Percentiles rank a stretch among this genome's conserved stretches.
These are phyloP conservation scores for Bombus consobrinus DNA, from an alignment of 1,140 invertebrate species.

Conservation along the genomic window DNA sequence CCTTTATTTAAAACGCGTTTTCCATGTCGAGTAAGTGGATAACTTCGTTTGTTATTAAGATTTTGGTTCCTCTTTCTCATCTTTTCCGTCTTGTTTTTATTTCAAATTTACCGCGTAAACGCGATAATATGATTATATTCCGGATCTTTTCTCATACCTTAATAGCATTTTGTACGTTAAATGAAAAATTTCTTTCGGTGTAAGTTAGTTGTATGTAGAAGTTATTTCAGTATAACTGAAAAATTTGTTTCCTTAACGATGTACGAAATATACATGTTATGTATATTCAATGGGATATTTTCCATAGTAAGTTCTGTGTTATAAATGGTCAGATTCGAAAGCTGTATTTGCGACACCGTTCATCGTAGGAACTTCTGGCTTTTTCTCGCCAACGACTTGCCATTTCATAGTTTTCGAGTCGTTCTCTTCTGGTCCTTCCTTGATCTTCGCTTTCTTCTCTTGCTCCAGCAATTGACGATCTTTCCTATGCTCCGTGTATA, in stretches of 20 bases:
- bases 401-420: constrained; percentile 32
- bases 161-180: neutral
- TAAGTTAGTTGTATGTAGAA: neutral
- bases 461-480: constrained; percentile 71
- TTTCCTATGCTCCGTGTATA: constrained; percentile 84
- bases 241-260: neutral
- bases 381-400: constrained; percentile 48
- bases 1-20: constrained; percentile 24
- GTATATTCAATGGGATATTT: neutral
- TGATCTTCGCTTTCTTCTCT: constrained; percentile 62
- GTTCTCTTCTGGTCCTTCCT: constrained; percentile 40
- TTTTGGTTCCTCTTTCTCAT: neutral
- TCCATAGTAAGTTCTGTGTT: constrained; percentile 16
- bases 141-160: neutral
- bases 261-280: neutral
- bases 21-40: constrained; percentile 4
- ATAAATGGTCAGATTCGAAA: constrained; percentile 73
- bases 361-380: constrained; percentile 53
- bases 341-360: constrained; percentile 74
- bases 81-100: neutral
- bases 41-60: constrained; percentile 1
- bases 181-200: neutral
- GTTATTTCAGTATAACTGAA: neutral
- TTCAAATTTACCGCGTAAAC: neutral
- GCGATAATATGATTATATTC: neutral